Percentiles rank a stretch among this genome's conserved stretches.
Evolutionary conservation across 2,888 invertebrate genomes (phyloP).

Genomic region (Cheilosia vernalis): DNA sequence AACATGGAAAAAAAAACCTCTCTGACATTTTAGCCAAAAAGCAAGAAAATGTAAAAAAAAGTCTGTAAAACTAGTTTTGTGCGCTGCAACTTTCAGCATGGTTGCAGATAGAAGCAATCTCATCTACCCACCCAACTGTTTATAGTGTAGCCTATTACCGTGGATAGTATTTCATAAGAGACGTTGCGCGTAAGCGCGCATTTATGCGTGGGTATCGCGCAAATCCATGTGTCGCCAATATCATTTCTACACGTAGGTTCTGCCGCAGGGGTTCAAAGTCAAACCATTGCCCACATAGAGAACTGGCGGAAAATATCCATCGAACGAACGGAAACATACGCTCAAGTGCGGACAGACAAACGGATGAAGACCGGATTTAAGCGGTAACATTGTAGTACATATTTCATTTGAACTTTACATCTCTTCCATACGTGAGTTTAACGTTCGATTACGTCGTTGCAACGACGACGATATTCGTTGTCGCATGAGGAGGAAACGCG

Average conservation of each 20-base stretch:
- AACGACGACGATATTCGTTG: conserved; percentile 24
- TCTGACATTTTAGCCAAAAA: conserved; percentile 45
- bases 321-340: conserved; percentile 46
- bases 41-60: not conserved
- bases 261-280: not conserved
- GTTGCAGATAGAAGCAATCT: conserved; percentile 36
- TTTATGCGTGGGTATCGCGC: conserved; percentile 48
- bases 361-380: conserved; percentile 31
- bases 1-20: conserved; percentile 1
- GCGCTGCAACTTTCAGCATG: conserved; percentile 40
- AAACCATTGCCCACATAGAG: conserved; percentile 41
- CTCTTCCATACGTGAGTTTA: conserved; percentile 41
- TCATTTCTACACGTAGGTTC: not conserved
- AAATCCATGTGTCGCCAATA: conserved; percentile 50
- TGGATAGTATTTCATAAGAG: conserved; percentile 60
- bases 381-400: conserved; percentile 10
- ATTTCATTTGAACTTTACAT: conserved; percentile 40
- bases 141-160: conserved; percentile 33
- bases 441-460: conserved; percentile 59
- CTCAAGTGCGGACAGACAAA: conserved; percentile 22
- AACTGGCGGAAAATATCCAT: conserved; percentile 37
- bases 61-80: conserved; percentile 47
- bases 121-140: conserved; percentile 72
- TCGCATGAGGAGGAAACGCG: conserved; percentile 50
- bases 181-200: conserved; percentile 34